Percentiles rank a stretch among this genome's conserved stretches.
phyloP scores from a whole-genome alignment of 2,888 invertebrate genomes.

The Ochropleura plecta region DNA sequence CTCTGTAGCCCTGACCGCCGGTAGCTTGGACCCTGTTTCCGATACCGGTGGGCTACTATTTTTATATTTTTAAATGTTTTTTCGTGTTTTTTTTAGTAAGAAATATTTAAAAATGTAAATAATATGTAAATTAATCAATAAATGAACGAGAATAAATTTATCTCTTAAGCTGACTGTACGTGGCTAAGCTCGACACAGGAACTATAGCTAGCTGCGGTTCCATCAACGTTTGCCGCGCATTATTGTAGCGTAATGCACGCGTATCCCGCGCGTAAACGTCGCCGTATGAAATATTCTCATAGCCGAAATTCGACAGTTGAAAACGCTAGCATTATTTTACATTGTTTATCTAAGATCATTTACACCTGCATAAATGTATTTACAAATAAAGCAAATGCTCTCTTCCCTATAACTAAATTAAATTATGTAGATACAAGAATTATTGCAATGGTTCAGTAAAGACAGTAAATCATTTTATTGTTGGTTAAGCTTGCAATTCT shows the following conservation, averaged over 20 bases:
- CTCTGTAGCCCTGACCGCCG: no score
- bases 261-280: background rate
- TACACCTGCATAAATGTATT: constrained; percentile 18
- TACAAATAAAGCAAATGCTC: constrained; percentile 7
- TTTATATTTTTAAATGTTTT: no score
- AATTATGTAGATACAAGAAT: background rate
- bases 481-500: background rate
- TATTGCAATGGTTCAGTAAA: background rate
- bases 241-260: background rate
- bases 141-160: no score
- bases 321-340: constrained; percentile 6
- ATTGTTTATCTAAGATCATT: constrained; percentile 19
- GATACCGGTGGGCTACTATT: no score
- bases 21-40: no score
- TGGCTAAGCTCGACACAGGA: no score
- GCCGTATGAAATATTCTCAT: background rate
- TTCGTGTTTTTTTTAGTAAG: no score
- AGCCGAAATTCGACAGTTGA: background rate
- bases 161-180: no score
- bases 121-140: no score
- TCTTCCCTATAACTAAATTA: constrained; percentile 25
- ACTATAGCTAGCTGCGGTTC: background rate
- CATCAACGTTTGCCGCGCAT: background rate
- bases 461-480: background rate
- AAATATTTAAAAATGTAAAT: no score